Conservation (phyloP, 2,888 invertebrate species). For the Ametastegia equiseti region DNA sequence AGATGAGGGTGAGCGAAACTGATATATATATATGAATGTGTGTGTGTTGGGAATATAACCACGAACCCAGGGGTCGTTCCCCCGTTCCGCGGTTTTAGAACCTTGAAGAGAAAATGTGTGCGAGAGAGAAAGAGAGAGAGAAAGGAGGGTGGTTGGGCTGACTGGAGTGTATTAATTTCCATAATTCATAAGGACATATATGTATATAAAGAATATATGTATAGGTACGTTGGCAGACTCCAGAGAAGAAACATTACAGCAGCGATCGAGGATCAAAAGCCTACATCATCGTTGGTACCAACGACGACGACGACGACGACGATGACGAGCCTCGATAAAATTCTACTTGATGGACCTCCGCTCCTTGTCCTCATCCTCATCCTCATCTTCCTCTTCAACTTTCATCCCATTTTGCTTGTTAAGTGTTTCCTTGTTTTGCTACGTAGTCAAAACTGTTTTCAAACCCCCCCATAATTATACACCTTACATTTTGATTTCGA, state of each 20-base stretch:
- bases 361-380: too few species aligned
- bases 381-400: background rate
- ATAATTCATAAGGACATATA: constrained; percentile 56
- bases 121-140: constrained; percentile 42
- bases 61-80: background rate
- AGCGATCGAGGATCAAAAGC: constrained; percentile 16
- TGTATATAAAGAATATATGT: constrained; percentile 16
- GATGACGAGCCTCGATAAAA: background rate
- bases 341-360: background rate
- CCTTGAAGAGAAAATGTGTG: constrained; percentile 9
- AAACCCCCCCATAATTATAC: too few species aligned
- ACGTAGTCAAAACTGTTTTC: too few species aligned
- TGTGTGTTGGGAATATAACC: background rate
- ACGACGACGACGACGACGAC: background rate
- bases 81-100: constrained; percentile 19
- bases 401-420: background rate
- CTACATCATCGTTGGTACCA: constrained; percentile 1
- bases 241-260: constrained; percentile 21
- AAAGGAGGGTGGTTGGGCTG: constrained; percentile 37
- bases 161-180: constrained; percentile 61
- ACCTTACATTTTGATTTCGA: too few species aligned
- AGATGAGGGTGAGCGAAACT: constrained; percentile 39
- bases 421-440: background rate
- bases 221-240: constrained; percentile 28
- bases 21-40: background rate